Evolutionary conservation across 2,797 vertebrate genomes (phyloP).

Genomic region (Enteromius anoplus): DNA sequence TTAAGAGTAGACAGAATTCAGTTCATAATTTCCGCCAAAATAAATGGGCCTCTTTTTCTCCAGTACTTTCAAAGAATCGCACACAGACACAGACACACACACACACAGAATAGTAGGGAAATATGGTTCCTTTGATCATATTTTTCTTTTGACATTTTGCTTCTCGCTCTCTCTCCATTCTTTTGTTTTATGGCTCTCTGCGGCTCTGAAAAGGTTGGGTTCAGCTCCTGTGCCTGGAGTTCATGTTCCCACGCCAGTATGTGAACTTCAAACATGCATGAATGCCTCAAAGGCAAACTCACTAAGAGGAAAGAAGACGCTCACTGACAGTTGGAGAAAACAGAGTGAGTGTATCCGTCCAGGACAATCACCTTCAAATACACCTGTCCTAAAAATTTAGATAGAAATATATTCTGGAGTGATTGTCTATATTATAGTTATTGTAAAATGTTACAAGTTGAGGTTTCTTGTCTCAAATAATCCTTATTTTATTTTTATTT

Average conservation of each 20-base stretch:
- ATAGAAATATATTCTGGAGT: background rate
- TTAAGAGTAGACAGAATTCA: constrained; percentile 4
- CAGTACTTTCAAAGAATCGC: constrained; percentile 10
- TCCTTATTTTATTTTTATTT: background rate
- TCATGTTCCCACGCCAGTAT: constrained; percentile 13
- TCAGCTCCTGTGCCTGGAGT: constrained; percentile 14
- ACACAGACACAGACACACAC: background rate
- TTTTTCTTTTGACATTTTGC: constrained; percentile 31
- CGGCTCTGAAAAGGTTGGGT: constrained; percentile 23
- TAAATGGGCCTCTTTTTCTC: background rate
- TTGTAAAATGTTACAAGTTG: background rate
- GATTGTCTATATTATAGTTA: background rate
- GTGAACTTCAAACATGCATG: constrained; percentile 42
- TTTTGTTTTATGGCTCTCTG: constrained; percentile 9
- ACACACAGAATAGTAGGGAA: background rate
- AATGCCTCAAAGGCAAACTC: constrained; percentile 37
- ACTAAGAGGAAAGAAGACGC: constrained; percentile 7
- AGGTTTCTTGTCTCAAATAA: background rate
- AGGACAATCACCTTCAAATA: constrained; percentile 13
- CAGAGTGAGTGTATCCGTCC: constrained; percentile 7
- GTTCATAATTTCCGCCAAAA: background rate
- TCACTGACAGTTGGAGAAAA: constrained; percentile 16
- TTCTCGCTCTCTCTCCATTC: constrained; percentile 11
- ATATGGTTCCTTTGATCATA: constrained; percentile 36
- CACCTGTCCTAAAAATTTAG: background rate